Evolutionary conservation across 2,888 invertebrate species (phyloP), one percentile per base, ranked within the genome.

Genomic region (Entomobrya proxima): DNA sequence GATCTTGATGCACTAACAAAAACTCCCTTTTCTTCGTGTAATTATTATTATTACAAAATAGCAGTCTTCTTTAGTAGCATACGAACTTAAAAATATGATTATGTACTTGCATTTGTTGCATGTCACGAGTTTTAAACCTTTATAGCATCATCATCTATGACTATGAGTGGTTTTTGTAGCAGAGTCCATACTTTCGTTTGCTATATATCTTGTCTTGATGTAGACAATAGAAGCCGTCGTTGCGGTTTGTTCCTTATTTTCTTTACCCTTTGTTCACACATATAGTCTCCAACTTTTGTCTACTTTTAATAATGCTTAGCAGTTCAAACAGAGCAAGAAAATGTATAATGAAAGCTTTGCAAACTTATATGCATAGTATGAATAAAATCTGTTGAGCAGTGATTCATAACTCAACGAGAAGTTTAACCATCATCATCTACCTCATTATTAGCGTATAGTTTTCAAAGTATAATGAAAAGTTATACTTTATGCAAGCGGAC

Each of bases 381-480:
- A n/a, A n/a, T n/a, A n/a, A n/a, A n/a, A n/a, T n/a, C n/a, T n/a
- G n/a, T n/a, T n/a, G n/a, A n/a, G n/a, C n/a, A n/a, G n/a, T n/a
- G n/a, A n/a, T n/a, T n/a, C n/a, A n/a, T n/a, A n/a, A n/a, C n/a
- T n/a, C n/a, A n/a, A n/a, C n/a, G n/a, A n/a, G n/a, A n/a, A n/a
- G n/a, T n/a, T n/a, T n/a, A n/a, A 61, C n/a, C 21, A 18, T 32
- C 35, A 61, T 78, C 64, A 32, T 47, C 64, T 47, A 30, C 21
- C n/a, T 78, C 61, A 78, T 78, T 52, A 69, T 69, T 69, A 44
- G 21, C 18, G 69, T n/a, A 78, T 50, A 78, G 32, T 64, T 78
- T 78, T 30, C 47, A 32, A 13, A 47, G 30, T 47, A 21, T 47
- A 78, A 61, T 44, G 47, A 78, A 64, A 64, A 47, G 18, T 35